Conservation (phyloP, 2,113 vertebrate species). For the Cricetomys ansorgei region DNA sequence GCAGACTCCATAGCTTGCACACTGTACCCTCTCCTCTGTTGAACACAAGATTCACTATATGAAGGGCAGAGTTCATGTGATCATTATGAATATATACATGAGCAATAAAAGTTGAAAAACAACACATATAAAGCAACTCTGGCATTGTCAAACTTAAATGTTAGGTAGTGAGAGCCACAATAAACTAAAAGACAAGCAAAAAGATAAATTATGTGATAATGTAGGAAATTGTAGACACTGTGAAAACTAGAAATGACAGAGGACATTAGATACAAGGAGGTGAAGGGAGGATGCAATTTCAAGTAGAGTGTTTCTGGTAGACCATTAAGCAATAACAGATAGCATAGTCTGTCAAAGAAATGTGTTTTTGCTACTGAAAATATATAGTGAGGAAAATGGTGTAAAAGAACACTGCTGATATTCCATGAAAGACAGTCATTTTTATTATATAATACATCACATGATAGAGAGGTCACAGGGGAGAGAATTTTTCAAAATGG, state of each 20-base stretch:
- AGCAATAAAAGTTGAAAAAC: not conserved
- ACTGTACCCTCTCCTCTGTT: not conserved
- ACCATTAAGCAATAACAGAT: not conserved
- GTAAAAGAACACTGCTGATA: not conserved
- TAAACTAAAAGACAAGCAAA: not conserved
- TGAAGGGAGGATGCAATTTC: not conserved
- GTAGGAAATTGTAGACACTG: not conserved
- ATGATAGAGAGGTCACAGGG: not conserved
- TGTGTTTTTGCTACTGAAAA: not conserved
- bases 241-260: not conserved
- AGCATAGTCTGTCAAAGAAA: not conserved
- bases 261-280: not conserved
- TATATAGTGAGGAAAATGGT: not conserved
- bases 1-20: not conserved
- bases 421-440: not conserved
- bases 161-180: not conserved
- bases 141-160: not conserved
- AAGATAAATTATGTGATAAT: not conserved
- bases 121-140: not conserved
- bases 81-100: rapidly evolving
- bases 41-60: not conserved
- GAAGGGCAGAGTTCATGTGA: not conserved
- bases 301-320: not conserved
- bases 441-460: not conserved
- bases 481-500: not conserved